Conservation (phyloP, 2,113 vertebrate species). For the Panthera tigris region DNA sequence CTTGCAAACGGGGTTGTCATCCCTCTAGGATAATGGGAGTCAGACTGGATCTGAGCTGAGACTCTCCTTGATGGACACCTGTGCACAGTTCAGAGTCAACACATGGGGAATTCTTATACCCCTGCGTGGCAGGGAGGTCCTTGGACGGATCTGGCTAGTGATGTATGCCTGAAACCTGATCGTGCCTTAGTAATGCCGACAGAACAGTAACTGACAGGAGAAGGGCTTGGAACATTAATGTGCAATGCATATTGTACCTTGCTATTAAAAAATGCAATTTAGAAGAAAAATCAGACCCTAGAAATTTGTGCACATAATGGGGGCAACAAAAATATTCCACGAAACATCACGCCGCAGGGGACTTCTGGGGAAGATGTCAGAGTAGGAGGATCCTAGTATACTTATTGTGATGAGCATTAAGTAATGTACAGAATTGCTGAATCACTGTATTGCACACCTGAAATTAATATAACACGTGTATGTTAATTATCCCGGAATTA, state of each 20-base stretch:
- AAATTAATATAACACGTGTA: neutral
- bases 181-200: neutral
- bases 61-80: neutral
- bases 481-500: neutral
- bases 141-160: neutral
- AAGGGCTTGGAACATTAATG: neutral
- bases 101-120: neutral
- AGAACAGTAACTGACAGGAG: neutral
- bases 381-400: neutral
- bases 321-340: slow-evolving; percentile 44
- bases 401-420: neutral
- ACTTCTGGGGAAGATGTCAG: neutral
- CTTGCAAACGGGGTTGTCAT: neutral
- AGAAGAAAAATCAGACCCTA: neutral
- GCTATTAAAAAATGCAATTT: neutral
- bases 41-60: neutral
- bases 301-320: slow-evolving; percentile 34
- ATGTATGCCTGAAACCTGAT: neutral
- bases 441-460: neutral
- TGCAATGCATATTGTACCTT: neutral
- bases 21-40: neutral
- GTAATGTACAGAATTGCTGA: neutral
- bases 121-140: neutral
- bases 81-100: neutral
- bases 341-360: slow-evolving; percentile 29